Conservation (phyloP, 1,140 invertebrate genomes). For the Cataglyphis hispanica region DNA sequence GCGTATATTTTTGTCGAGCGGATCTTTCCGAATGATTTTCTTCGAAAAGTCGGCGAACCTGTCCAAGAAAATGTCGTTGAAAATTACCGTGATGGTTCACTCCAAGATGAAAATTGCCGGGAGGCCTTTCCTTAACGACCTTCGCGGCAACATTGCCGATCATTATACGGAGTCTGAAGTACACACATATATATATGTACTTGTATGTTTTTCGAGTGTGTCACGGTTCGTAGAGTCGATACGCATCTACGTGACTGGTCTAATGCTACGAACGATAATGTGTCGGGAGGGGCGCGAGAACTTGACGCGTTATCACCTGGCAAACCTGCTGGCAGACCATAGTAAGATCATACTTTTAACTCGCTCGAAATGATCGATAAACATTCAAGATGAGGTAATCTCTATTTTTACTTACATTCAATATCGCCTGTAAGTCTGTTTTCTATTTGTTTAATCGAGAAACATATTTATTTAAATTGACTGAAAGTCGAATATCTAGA, state of each 20-base stretch:
- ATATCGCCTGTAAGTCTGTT: not conserved
- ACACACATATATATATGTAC: slow-evolving; percentile 38
- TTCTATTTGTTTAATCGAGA: not conserved
- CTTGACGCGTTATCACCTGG: slow-evolving; percentile 80
- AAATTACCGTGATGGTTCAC: slow-evolving; percentile 30
- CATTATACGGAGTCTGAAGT: slow-evolving; percentile 71
- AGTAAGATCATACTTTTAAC: slow-evolving; percentile 43
- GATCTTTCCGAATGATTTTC: slow-evolving; percentile 6
- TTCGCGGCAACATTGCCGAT: slow-evolving; percentile 56
- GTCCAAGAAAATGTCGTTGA: slow-evolving; percentile 61
- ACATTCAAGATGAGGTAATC: slow-evolving; percentile 5
- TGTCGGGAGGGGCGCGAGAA: slow-evolving; percentile 71
- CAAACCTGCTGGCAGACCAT: slow-evolving; percentile 48
- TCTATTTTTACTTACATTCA: not conserved
- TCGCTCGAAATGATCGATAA: slow-evolving; percentile 21
- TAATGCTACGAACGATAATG: slow-evolving; percentile 76
- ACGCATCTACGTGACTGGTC: slow-evolving; percentile 81
- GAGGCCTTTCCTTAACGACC: slow-evolving; percentile 66
- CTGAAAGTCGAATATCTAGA: not conserved
- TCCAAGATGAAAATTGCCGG: slow-evolving; percentile 58
- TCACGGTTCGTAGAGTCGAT: slow-evolving; percentile 80
- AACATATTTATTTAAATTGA: not conserved
- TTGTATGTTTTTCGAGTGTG: slow-evolving; percentile 73
- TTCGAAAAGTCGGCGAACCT: slow-evolving; percentile 29
- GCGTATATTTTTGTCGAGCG: not conserved